Evolutionary conservation across 2,113 vertebrate species (phyloP), one percentile per base, ranked within the genome.

Genomic region (Condylura cristata): DNA sequence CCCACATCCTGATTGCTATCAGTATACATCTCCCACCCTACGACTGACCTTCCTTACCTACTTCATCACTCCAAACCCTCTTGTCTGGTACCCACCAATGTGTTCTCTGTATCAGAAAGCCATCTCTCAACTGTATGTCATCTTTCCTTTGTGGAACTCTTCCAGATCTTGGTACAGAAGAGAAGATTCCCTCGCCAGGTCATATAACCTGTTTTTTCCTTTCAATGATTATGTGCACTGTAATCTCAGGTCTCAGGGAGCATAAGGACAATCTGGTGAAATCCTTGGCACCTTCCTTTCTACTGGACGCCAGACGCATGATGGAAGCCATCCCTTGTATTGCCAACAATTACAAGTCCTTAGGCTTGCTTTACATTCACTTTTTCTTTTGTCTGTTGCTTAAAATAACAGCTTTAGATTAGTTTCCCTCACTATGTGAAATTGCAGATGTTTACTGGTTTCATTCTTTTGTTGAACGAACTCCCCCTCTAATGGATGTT

Each of bases 371-470:
- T 61, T 75, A 44, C 34, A 70, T 92, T 71, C 56, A 26, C 12
- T 66, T 94, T 85, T 46, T 61, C 51, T 89, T 89, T 95, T 65
- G 56, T 85, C 58, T 82, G 1, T 51, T 76, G 71, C 89, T 92
- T 83, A 89, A 91, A 96, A 95, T 93, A 94, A 78, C 41, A 87
- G 86, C 24, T 76, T 80, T 89, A 16, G 61, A 65, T 89, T 78
- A 22, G 65, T 79, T 58, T 37, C 44, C 41, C 44, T 72, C 32
- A 22, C 76, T 18, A 39, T 41, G 44, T n/a, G 75, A 93, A 85
- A 91, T 83, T 79, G 61, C 92, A 92, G 90, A 79, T 71, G 58
- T 90, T 90, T 92, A 82, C 72, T 74, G 68, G 28, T 82, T 91
- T 92, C 53, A 28, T 95, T 76, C 65, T 89, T 86, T 94, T 68